Conservation (phyloP, 2,113 vertebrate genomes). For the Entelurus aequoreus region DNA sequence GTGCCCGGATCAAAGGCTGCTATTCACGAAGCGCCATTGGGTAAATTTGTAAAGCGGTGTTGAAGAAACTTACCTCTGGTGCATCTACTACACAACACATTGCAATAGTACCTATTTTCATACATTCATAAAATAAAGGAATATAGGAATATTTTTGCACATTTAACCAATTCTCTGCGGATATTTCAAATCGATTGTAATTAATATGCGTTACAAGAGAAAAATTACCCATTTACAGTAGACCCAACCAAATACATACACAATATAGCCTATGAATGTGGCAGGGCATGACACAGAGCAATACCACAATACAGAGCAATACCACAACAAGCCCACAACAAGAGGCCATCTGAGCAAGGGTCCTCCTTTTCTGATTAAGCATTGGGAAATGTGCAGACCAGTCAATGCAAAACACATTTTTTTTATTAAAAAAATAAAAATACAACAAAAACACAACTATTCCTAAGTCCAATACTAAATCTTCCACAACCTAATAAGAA, state of each 20-base stretch:
- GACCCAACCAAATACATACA: neutral
- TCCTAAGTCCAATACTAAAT: neutral
- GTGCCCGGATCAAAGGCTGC: slow-evolving; percentile 19
- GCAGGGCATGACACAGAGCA: neutral
- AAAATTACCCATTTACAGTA: neutral
- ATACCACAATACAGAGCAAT: neutral
- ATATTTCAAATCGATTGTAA: neutral
- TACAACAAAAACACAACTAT: neutral
- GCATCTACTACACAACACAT: slow-evolving; percentile 5
- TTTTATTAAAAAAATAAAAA: neutral
- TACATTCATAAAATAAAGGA: neutral
- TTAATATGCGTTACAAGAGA: neutral
- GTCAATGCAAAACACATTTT: neutral
- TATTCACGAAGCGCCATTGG: neutral
- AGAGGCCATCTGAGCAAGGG: neutral
- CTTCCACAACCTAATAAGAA: neutral
- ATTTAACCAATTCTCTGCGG: neutral
- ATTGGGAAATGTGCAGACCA: neutral
- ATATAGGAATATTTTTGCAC: neutral
- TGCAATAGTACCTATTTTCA: neutral
- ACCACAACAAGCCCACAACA: no score
- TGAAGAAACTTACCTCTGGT: neutral
- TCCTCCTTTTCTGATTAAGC: neutral
- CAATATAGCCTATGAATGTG: neutral
- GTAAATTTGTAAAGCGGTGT: slow-evolving; percentile 16